Base-by-base conservation (phyloP, 1,140 invertebrate species). In the Macrosteles quadrilineatus region DNA sequence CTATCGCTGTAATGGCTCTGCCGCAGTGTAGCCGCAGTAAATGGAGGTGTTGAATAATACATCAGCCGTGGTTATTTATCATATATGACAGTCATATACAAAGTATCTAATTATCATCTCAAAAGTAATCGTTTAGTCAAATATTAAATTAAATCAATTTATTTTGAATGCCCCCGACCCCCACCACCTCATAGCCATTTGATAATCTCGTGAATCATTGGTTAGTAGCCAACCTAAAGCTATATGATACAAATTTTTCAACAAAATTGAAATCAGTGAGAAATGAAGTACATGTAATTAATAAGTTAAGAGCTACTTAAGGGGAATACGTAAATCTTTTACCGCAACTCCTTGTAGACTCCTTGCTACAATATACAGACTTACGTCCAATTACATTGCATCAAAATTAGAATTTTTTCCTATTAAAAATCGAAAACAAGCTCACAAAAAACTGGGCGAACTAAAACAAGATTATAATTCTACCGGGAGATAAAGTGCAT, bases 401-500 rank as follows among this genome's bases (percentile, higher is more conserved):
- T n/a, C 1, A 67, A 19, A 67, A 25, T 47, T 67, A 45, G 17
- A 9, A 47, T 29, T 67, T 43, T 31, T n/a, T 67, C 23, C 23
- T 67, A 27, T 30, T 14, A n/a, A 68, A 68, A 68, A 68, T 21
- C 30, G 47, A 68, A 50, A 14, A 53, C 50, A 21, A 40, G 36
- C 25, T 68, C 19, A 67, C 30, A 17, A 68, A 68, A 32, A 53
- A 68, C 30, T 68, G 67, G 47, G 19, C 32, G 21, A 68, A 55
- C 31, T 55, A 55, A 11, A 43, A 55, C 29, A 50, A 53, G 55
- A 27, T 19, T 21, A 12, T 6, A 19, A 68, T 68, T 55, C 45
- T 21, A 29, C 43, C 67, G 14, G 47, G 55, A 55, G 25, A 55
- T 21, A 23, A 47, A 27, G n/a, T 68, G 27, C n/a, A 45, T 50